Evolutionary conservation across 2,888 invertebrate genomes (phyloP).

Genomic region (Perizoma affinitatum): DNA sequence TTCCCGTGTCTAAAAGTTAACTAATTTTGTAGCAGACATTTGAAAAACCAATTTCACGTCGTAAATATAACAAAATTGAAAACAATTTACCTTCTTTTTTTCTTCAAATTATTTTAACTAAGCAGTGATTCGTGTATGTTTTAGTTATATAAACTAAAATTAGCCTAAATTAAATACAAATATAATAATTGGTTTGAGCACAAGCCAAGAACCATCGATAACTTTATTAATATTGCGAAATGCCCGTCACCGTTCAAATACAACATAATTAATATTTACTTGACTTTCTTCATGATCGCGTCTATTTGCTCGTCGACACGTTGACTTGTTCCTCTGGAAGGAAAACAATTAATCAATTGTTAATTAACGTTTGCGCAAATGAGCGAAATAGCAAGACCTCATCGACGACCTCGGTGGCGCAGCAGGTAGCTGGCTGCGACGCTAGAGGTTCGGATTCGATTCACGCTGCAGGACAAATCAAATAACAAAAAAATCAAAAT

Average conservation of each 20-base stretch:
- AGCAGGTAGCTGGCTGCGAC: too few species aligned
- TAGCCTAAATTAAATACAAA: not conserved
- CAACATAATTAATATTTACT: constrained; percentile 44
- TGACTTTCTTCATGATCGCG: constrained; percentile 86
- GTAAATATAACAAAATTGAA: too few species aligned
- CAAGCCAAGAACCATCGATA: constrained; percentile 9
- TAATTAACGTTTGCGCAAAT: too few species aligned
- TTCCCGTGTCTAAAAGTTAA: too few species aligned
- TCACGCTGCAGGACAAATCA: too few species aligned
- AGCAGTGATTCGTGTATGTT: too few species aligned
- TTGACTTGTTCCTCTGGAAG: constrained; percentile 87
- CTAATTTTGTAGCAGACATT: constrained; percentile 4
- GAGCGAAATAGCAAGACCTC: too few species aligned
- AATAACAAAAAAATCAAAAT: too few species aligned
- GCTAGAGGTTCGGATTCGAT: too few species aligned
- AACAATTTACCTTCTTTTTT: too few species aligned
- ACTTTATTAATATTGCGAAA: constrained; percentile 1
- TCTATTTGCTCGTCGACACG: constrained; percentile 93
- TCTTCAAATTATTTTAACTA: too few species aligned
- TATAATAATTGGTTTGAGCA: constrained; percentile 21
- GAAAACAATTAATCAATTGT: not conserved
- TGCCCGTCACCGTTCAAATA: constrained; percentile 12
- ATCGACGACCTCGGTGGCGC: too few species aligned
- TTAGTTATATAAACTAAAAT: not conserved
- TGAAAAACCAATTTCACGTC: not conserved